Evolutionary conservation across 2,113 vertebrate genomes (phyloP), one percentile per base, ranked within the genome.

Genomic region (Pimephales promelas): DNA sequence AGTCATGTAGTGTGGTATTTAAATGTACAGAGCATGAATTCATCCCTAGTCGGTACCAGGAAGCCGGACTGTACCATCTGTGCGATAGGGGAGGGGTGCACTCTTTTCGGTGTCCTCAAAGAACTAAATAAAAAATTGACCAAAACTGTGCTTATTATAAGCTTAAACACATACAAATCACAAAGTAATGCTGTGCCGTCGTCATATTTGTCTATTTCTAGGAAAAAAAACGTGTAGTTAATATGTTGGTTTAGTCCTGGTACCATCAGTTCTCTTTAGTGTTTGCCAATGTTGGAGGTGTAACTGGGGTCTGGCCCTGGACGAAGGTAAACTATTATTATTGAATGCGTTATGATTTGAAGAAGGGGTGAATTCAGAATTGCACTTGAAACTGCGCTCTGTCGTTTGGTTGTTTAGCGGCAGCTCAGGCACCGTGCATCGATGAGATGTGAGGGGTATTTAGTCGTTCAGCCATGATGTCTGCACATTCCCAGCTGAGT

Each of bases 261-360:
- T 89, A 89, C 90, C 89, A 94, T 95, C 95, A 95, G 94, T 95
- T 95, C 95, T 96, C 95, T 92, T 95, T 95, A 95, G 96, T 94
- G 96, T 96, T 96, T 95, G 96, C 96, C 95, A 93, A 97, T 97
- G 96, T 97, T 92, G 95, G 96, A 96, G 95, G 94, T 92, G 95
- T 94, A 93, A 94, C 95, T 95, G 91, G 92, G 95, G 95, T 92
- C 93, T 94, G 94, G 94, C 93, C 93, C 93, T 87, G 94, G 95
- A 95, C 90, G 90, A 95, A 96, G 96, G 95, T 96, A 94, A 93
- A 89, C 85, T 89, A 92, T 87, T 87, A 86, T 81, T 43, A 70
- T 86, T n/a, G 89, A 89, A 88, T 90, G 28, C 83, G 80, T 68
- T 81, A 83, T 84, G 84, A 49, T 81, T 80, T 82, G 79, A 82